A percentile compares a stretch with the other conserved stretches of the same genome.
phyloP scores from a whole-genome alignment of 2,113 vertebrate species.

The Antidorcas marsupialis region DNA sequence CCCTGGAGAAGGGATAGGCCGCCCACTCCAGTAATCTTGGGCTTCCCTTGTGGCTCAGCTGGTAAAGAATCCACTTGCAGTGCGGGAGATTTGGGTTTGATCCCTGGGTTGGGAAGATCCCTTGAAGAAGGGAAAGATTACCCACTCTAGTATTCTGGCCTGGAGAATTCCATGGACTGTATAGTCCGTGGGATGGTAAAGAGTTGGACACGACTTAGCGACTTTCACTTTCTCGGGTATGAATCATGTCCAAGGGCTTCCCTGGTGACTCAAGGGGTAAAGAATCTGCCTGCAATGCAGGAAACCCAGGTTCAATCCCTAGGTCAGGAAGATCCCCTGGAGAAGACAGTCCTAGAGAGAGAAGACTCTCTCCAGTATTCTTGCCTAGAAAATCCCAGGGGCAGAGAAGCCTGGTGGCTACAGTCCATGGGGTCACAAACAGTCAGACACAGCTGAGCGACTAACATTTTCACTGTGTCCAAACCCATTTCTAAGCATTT shows the following conservation, averaged over 20 bases:
- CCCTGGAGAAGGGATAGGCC: background rate
- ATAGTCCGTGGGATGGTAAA: background rate
- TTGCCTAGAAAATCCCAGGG: background rate
- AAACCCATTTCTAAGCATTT: background rate
- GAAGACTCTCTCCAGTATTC: background rate
- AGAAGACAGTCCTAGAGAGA: background rate
- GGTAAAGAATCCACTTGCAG: too few relatives aligned
- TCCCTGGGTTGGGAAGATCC: too few relatives aligned
- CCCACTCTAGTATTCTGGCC: background rate
- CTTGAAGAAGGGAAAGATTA: background rate
- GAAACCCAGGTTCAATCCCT: background rate
- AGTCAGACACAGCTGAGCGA: background rate
- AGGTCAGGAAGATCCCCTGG: background rate
- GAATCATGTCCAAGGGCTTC: background rate
- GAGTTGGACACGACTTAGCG: accelerated
- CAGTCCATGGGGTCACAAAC: background rate
- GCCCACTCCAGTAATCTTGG: too few relatives aligned
- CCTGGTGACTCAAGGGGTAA: background rate
- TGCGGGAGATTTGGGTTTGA: too few relatives aligned
- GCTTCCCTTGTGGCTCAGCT: too few relatives aligned
- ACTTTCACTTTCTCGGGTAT: background rate
- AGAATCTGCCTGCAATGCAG: background rate
- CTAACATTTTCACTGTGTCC: background rate
- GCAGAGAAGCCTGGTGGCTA: background rate
- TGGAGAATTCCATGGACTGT: background rate